Percentiles rank a stretch among this genome's conserved stretches.
These are phyloP conservation scores for Micromussa lordhowensis DNA, from an alignment of 92 coral and sea anemone genomes.

Conservation along the genomic window DNA sequence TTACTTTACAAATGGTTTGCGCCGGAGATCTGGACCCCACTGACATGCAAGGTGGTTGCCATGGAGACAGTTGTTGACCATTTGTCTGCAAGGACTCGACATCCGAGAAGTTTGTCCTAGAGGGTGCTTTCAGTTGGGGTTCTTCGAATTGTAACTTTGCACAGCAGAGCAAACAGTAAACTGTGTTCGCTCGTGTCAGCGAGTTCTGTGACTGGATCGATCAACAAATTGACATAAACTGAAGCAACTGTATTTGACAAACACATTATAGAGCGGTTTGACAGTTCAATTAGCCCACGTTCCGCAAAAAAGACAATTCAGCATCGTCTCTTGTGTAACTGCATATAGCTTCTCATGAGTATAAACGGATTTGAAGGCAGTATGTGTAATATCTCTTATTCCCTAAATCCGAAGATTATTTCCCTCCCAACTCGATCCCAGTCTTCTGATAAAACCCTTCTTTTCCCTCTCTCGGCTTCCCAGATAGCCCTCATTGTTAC, in stretches of 20 bases:
- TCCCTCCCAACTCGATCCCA: too few species aligned
- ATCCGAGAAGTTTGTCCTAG: conserved; percentile 45
- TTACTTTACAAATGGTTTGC: conserved; percentile 51
- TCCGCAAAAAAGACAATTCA: neutral
- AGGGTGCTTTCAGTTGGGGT: conserved; percentile 71
- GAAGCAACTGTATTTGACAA: neutral
- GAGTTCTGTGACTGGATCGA: conserved; percentile 62
- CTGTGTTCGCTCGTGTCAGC: conserved; percentile 62
- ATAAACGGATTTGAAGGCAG: neutral
- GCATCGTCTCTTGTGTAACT: neutral
- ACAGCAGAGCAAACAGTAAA: conserved; percentile 53
- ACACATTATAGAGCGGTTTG: neutral
- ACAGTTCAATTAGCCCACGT: neutral
- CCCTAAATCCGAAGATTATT: too few species aligned
- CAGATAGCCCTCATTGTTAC: too few species aligned
- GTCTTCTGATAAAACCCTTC: too few species aligned
- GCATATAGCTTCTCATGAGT: neutral
- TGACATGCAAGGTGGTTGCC: conserved; percentile 58
- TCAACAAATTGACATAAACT: conserved; percentile 4
- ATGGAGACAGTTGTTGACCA: conserved; percentile 73
- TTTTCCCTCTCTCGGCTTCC: too few species aligned
- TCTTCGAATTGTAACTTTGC: conserved; percentile 49
- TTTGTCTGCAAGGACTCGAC: conserved; percentile 63
- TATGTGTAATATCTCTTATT: neutral
- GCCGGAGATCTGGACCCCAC: conserved; percentile 59